Evolutionary conservation across 2,888 invertebrate species (phyloP).

Genomic region (Thecophora atra): DNA sequence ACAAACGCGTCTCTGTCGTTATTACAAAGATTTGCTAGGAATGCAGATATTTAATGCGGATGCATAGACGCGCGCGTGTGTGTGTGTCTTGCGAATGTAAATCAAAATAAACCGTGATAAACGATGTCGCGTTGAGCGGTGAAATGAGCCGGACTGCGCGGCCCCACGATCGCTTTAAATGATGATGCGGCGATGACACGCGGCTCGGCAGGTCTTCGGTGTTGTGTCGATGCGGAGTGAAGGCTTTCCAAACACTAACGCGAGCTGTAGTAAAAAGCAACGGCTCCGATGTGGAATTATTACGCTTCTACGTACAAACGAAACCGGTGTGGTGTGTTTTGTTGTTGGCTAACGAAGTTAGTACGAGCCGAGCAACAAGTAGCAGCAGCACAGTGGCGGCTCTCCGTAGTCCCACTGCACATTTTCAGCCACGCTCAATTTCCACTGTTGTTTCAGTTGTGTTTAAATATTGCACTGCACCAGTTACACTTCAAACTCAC

Average conservation of each 20-base stretch:
- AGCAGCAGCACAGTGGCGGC: constrained; percentile 27
- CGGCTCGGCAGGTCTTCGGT: constrained; percentile 18
- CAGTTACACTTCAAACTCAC: background rate
- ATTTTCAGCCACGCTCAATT: too few relatives aligned
- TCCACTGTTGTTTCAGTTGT: too few relatives aligned
- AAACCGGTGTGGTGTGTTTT: constrained; percentile 38
- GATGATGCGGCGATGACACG: constrained; percentile 25
- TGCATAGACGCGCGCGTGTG: background rate
- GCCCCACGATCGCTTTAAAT: constrained; percentile 8
- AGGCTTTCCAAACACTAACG: constrained; percentile 37
- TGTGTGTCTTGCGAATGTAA: constrained; percentile 11
- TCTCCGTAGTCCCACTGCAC: background rate
- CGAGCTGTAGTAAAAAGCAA: constrained; percentile 33
- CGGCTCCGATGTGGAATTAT: constrained; percentile 32
- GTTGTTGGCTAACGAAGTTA: constrained; percentile 30
- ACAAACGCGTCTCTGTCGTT: background rate
- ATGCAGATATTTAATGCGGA: background rate
- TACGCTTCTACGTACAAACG: constrained; percentile 34
- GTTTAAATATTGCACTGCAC: background rate
- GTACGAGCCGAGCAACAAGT: constrained; percentile 8
- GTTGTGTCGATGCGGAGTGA: constrained; percentile 38
- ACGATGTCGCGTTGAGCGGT: background rate
- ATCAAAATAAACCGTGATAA: constrained; percentile 29
- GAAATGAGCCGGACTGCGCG: background rate
- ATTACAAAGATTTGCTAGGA: background rate